phyloP scores from a whole-genome alignment of 2,113 vertebrate genomes.

The Campylomormyrus numenius region DNA sequence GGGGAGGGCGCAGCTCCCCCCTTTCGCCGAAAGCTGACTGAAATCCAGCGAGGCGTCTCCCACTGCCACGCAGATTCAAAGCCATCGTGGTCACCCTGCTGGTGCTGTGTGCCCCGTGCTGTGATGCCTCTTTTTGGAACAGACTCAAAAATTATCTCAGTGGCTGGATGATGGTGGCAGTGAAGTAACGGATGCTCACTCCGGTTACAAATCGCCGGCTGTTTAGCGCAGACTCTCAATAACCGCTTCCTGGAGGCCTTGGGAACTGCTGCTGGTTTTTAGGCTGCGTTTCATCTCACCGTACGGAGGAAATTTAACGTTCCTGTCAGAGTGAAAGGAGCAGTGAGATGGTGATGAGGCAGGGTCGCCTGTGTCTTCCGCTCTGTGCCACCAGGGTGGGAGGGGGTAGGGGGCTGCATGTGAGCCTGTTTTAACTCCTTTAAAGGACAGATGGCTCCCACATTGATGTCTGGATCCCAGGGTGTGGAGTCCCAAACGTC shows the following conservation, averaged over 20 bases:
- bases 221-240: background rate
- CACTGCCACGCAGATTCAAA: background rate
- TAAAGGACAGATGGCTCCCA: background rate
- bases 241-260: background rate
- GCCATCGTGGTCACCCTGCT: background rate
- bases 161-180: background rate
- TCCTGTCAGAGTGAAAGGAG: background rate
- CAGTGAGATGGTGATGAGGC: background rate
- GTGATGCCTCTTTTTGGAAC: background rate
- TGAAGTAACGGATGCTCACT: background rate
- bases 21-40: background rate
- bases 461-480: background rate
- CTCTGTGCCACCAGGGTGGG: background rate
- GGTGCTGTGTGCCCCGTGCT: background rate
- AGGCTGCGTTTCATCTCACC: background rate
- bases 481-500: background rate
- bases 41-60: background rate
- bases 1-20: background rate
- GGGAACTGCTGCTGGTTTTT: background rate
- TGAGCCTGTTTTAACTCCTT: background rate
- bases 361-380: background rate
- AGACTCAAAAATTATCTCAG: background rate
- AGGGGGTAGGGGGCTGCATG: background rate
- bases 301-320: background rate
- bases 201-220: background rate